Conservation (phyloP, 2,797 vertebrate species). For the Amblyraja radiata region DNA sequence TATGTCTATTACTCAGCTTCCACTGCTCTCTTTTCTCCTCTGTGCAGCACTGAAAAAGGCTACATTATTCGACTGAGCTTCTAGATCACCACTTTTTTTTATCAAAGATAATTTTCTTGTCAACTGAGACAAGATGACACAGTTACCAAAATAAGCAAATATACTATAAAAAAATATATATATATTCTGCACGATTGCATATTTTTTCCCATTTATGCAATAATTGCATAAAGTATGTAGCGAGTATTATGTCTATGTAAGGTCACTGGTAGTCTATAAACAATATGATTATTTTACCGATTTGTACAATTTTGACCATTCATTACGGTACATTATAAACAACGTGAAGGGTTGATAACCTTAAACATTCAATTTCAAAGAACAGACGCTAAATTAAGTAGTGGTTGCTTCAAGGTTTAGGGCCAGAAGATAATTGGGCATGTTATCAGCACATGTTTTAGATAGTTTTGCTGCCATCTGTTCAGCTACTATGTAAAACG, state of each 20-base stretch:
- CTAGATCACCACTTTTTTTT: not conserved
- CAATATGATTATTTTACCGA: not conserved
- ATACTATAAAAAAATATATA: not conserved
- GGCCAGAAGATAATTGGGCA: conserved; percentile 12
- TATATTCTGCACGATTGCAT: not conserved
- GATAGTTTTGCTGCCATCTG: conserved; percentile 10
- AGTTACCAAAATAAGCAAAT: not conserved
- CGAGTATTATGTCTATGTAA: not conserved
- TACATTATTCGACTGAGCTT: too few species aligned
- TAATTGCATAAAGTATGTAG: not conserved
- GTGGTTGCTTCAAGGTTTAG: not conserved
- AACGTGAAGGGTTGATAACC: not conserved
- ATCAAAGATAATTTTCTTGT: not conserved
- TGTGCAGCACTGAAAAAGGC: too few species aligned
- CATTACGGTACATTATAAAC: conserved; percentile 11
- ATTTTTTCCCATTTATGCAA: not conserved
- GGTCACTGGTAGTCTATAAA: not conserved
- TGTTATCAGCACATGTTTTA: conserved; percentile 32
- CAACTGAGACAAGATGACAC: not conserved
- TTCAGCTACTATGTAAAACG: conserved; percentile 13
- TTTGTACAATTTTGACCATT: not conserved
- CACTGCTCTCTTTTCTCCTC: too few species aligned
- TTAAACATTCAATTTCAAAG: conserved; percentile 27
- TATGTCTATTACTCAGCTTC: too few species aligned
- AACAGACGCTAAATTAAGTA: conserved; percentile 26